Conservation (phyloP, 2,797 vertebrate species). For the Myiothlypis coronata region DNA sequence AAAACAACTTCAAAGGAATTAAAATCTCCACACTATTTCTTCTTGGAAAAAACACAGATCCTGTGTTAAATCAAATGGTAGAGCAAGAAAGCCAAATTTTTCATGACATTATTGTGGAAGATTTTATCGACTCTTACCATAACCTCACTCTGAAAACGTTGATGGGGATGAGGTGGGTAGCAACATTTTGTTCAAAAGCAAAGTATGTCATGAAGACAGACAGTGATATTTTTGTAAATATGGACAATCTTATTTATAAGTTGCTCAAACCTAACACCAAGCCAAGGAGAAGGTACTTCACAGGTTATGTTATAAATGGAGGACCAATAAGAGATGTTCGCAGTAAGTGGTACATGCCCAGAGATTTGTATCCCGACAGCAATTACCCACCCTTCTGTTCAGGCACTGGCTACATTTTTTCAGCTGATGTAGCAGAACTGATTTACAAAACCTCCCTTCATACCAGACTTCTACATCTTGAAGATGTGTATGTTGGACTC, state of each 20-base stretch:
- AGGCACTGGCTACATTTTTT: constrained; percentile 96
- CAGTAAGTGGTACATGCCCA: constrained; percentile 98
- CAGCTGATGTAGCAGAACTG: constrained; percentile 92
- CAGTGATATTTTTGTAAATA: constrained; percentile 99
- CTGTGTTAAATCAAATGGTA: constrained; percentile 96
- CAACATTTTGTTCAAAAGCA: constrained; percentile 91
- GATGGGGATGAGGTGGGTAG: constrained; percentile 98
- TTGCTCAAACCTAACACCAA: constrained; percentile 93
- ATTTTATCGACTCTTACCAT: constrained; percentile 96
- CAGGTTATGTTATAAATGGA: constrained; percentile 94
- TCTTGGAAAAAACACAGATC: constrained; percentile 87
- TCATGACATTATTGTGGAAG: constrained; percentile 95
- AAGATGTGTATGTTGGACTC: constrained; percentile 95
- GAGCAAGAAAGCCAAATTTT: constrained; percentile 98
- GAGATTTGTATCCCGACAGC: constrained; percentile 93
- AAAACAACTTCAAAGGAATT: constrained; percentile 90
- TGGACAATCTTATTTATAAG: constrained; percentile 98
- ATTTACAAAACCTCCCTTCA: constrained; percentile 97
- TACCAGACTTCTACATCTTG: constrained; percentile 93
- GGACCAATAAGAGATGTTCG: constrained; percentile 95
- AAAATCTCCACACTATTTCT: constrained; percentile 91
- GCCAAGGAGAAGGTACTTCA: constrained; percentile 92
- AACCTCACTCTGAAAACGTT: constrained; percentile 97
- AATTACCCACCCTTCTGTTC: constrained; percentile 98
- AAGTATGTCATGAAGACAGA: constrained; percentile 98